These are phyloP conservation scores for Cheilinus undulatus DNA, from an alignment of 2,113 vertebrate genomes.

Conservation along the genomic window DNA sequence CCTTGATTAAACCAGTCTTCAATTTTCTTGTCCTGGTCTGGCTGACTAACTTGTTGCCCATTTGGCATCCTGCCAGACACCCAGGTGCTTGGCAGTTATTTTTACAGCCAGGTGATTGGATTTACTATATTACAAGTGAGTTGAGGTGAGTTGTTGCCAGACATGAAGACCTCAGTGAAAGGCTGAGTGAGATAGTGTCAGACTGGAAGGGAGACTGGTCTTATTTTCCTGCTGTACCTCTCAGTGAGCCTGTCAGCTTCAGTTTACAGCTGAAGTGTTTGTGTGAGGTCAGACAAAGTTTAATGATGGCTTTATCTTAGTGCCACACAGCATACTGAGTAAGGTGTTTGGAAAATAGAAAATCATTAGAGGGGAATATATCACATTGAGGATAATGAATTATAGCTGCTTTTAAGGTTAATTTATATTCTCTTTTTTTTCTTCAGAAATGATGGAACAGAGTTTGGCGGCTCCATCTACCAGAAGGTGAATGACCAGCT, in stretches of 20 bases:
- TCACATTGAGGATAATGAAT: background rate
- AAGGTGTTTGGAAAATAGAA: background rate
- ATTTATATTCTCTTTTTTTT: background rate
- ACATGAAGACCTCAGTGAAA: constrained; percentile 4
- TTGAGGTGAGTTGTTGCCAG: constrained; percentile 31
- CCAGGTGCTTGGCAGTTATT: constrained; percentile 58
- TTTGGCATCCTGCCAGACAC: constrained; percentile 19
- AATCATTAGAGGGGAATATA: background rate
- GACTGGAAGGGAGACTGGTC: constrained; percentile 13
- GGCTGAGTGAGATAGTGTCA: constrained; percentile 9
- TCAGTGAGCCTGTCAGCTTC: constrained; percentile 24
- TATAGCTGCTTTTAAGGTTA: background rate
- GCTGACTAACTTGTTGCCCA: constrained; percentile 12
- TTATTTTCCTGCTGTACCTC: constrained; percentile 48
- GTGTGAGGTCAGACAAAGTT: constrained; percentile 37
- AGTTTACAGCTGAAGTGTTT: constrained; percentile 28
- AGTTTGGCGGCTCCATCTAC: constrained; percentile 98
- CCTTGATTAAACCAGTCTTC: constrained; percentile 3
- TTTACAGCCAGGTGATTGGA: constrained; percentile 70
- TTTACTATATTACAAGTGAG: constrained; percentile 56
- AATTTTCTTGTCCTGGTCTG: constrained; percentile 21
- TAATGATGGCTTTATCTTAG: constrained; percentile 19
- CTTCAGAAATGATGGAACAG: constrained; percentile 94
- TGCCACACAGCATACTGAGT: background rate
- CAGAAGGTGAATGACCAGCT: constrained; percentile 98